Base-by-base conservation (phyloP, 2,797 vertebrate genomes). In the Euphonia xanthogaster region DNA sequence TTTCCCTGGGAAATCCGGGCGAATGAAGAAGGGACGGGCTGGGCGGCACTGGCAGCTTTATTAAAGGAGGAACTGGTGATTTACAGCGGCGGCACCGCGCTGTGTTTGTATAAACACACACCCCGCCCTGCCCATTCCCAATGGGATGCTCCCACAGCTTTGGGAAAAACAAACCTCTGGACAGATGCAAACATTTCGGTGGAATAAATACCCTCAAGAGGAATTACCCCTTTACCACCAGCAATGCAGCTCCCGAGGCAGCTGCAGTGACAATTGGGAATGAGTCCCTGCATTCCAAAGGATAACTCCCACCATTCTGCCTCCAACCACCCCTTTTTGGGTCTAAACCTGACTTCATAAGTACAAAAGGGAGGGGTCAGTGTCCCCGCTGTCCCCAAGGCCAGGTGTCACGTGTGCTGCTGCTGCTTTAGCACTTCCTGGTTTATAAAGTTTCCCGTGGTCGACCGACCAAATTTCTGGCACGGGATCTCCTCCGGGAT, bases 301-400 rank as follows among this genome's bases (percentile, higher is more conserved):
- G 19, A 4, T 6, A n/a, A 48, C 31, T 28, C 24, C 62, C 21
- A 21, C 9, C 6, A 0, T 14, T 37, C 35, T 20, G 27, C 54
- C 62, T 17, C 33, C 13, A 28, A 11, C 5, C 0, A 1, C 30
- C 7, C 4, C 0, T 8, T 35, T 48, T 21, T 20, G 9, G 11
- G 61, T 39, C 5, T 15, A n/a, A 16, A 61, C 6, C 6, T 3
- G 51, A 9, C 10, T 4, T 68, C 22, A 63, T 0, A 75, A n/a
- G 33, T 12, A 54, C 1, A 40, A 8, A 27, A 75, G 35, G 8
- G 93, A 68, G n/a, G 17, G n/a, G 5, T 63, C 37, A 4, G 68
- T 1, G 33, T 22, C 73, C 40, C 8, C 51, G 0, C 21, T 3
- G 9, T 54, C 12, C 57, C 40, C 28, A 24, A 2, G 40, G 1